Base-by-base conservation (phyloP, 1,140 invertebrate species). In the Procambarus clarkii region DNA sequence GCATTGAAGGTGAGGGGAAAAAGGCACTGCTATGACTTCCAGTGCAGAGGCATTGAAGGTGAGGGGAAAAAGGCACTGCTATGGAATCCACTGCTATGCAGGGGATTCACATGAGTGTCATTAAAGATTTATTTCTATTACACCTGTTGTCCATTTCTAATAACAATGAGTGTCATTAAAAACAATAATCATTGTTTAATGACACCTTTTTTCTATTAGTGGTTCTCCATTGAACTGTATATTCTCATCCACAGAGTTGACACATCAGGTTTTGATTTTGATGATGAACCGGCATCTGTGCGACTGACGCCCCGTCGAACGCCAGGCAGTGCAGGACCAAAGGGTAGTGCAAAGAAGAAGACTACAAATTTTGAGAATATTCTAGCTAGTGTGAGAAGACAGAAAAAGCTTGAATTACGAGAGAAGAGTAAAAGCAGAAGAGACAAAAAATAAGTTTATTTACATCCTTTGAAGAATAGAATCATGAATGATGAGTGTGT, bases 261-360 rank as follows among this genome's bases (percentile, higher is more conserved):
- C 89, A 93, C 89, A 8, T 92, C 91, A 46, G 92, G 92, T 13
- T 93, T 93, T 83, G 92, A 93, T 60, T 93, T 93, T 83, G 91
- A 91, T 24, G 92, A 93, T 74, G 92, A 93, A 48, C 84, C 91
- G 2, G 85, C 92, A 24, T 80, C 87, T 15, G 80, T 91, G 15
- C 69, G 89, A 64, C 50, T 92, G 45, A 88, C 92, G 34, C 92
- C 92, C 24, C 86, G 92, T 34, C 79, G 92, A 34, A 84, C 91
- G 0, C 90, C 92, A 18, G 92, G 92, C 54, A 90, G 77, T 45
- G 24, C 69, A 13, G 91, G 86, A 15, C 91, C 77, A 18, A 93
- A 93, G 64, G 92, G 92, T 34, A 93, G 92, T 46, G 92, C 92
- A 34, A 93, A 93, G 87, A 93, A 93, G 83, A 93, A 93, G 74